Base-by-base conservation (phyloP, 2,113 vertebrate genomes). In the Nothobranchius furzeri region DNA sequence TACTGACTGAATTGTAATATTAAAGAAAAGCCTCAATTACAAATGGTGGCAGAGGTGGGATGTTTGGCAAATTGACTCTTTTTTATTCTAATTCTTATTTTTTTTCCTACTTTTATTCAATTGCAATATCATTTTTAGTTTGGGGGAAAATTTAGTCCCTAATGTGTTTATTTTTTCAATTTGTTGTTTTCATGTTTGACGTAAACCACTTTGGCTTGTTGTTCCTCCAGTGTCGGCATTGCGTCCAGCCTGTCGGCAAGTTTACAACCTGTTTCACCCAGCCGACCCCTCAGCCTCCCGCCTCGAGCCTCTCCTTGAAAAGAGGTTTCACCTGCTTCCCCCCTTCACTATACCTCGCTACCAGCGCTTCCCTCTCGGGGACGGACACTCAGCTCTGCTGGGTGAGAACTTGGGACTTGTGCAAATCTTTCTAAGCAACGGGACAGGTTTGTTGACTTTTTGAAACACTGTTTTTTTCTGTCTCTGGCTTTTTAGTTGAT, bases 201-300 rank as follows among this genome's bases (percentile, higher is more conserved):
- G 43, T 24, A 12, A 20, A 46, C 20, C 12, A 20, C 37, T 15
- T 37, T 6, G 4, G 9, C 7, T 35, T 6, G 10, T 30, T n/a
- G 9, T 61, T 30, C 40, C 2, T 58, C n/a, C 85, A 94, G 93
- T 94, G 59, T 84, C 90, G 0, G 95, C 95, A 68, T 93, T 99
- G 64, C 95, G 95, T 66, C 97, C 97, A 0, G 95, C 96, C 70
- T 99, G 98, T 80, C 96, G 97, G 91, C 98, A 99, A 90, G 94
- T 99, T 46, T 98, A 98, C 81, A 99, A 99, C 93, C 93, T 99
- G 67, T 99, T 99, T 86, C 97, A 99, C 81, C 96, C 98, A 0
- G 96, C 97, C 9, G 98, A 99, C 87, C 98, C 98, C 0, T 99
- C 97, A 0, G 96, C 98, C 36, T 99, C 96, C 0, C 96, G 98